These are phyloP conservation scores for Lithophane ornitopus DNA, from an alignment of 2,888 invertebrate genomes.

Conservation along the genomic window DNA sequence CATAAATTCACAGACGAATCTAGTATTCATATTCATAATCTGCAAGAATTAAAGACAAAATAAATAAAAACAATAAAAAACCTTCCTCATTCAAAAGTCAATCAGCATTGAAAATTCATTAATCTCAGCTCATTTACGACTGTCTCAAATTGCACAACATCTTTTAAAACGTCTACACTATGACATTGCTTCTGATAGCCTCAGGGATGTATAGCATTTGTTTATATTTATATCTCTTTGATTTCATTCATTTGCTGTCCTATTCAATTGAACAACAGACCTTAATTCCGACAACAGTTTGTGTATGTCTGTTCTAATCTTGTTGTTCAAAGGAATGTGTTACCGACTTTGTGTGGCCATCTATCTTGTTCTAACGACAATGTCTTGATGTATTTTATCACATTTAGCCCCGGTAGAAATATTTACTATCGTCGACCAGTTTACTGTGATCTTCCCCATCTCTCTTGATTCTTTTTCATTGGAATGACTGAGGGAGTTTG, in stretches of 20 bases:
- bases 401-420: conserved; percentile 87
- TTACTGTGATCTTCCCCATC: conserved; percentile 70
- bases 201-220: conserved; percentile 46
- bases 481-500: conserved; percentile 29
- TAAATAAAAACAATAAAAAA: conserved; percentile 44
- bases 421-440: conserved; percentile 81
- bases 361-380: conserved; percentile 89
- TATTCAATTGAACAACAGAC: conserved; percentile 76
- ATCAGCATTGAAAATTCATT: conserved; percentile 55
- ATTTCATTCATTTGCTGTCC: conserved; percentile 63
- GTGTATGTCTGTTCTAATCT: conserved; percentile 79
- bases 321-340: conserved; percentile 74
- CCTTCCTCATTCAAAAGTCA: conserved; percentile 45
- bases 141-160: conserved; percentile 53
- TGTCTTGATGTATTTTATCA: conserved; percentile 90
- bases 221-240: conserved; percentile 59
- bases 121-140: conserved; percentile 56
- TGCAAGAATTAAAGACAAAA: conserved; percentile 4
- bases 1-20: conserved; percentile 9
- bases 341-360: conserved; percentile 83
- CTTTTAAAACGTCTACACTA: conserved; percentile 49
- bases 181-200: conserved; percentile 58
- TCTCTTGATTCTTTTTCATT: conserved; percentile 50
- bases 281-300: conserved; percentile 66
- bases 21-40: conserved; percentile 25